phyloP scores from a whole-genome alignment of 2,797 vertebrate genomes.

The Chlorospingus flavigularis region DNA sequence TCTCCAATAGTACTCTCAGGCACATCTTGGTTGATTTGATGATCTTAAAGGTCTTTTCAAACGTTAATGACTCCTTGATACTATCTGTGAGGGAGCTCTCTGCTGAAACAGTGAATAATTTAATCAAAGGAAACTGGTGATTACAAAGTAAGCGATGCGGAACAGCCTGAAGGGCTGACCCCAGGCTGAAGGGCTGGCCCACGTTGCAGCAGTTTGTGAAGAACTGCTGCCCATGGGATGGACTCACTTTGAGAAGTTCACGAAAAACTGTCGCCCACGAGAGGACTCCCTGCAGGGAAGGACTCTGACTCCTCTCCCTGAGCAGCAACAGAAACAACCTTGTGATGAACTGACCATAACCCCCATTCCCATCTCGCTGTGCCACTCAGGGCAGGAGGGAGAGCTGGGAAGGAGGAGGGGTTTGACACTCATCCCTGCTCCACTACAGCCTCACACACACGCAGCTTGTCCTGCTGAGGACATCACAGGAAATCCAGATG shows the following conservation, averaged over 20 bases:
- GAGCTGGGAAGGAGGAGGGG: not conserved
- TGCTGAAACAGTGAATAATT: not conserved
- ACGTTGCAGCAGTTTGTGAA: accelerated
- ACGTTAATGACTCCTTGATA: not conserved
- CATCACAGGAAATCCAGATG: not conserved
- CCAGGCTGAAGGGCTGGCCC: no score
- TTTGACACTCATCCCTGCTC: not conserved
- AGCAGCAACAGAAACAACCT: not conserved
- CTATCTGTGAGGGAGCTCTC: not conserved
- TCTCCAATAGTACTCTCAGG: not conserved
- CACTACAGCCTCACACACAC: not conserved
- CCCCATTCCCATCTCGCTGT: not conserved
- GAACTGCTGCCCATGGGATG: not conserved
- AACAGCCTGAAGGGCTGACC: not conserved
- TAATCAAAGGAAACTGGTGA: not conserved
- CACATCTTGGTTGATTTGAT: not conserved
- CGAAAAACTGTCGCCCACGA: not conserved
- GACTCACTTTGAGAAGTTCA: not conserved
- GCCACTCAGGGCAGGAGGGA: not conserved
- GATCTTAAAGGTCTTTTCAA: not conserved
- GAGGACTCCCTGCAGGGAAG: not conserved
- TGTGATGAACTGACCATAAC: not conserved
- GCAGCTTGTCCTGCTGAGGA: not conserved
- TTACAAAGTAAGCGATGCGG: not conserved
- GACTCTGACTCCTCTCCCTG: not conserved